Base-by-base conservation (phyloP, 2,888 invertebrate genomes). In the Cheilosia variabilis region DNA sequence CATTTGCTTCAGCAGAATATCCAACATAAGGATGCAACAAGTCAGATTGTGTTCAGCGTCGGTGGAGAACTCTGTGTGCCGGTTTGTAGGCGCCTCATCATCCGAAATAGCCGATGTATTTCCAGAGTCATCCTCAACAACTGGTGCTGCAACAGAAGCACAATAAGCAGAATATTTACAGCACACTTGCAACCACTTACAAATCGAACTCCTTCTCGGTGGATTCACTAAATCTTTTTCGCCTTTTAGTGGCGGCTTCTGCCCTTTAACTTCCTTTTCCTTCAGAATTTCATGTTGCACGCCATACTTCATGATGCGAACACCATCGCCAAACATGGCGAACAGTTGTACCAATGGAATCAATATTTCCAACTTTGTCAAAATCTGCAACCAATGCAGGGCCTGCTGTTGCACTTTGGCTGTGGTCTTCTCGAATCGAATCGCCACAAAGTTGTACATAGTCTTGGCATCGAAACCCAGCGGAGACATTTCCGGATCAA, bases 401-500 rank as follows among this genome's bases (percentile, higher is more conserved):
- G 97, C 97, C 89, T 98, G 97, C 89, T 97, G 95, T 90, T 98
- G 97, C 0, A 96, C 96, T 90, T 96, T 96, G 0, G 97, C 95
- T 1, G 95, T 95, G 1, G 97, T 96, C 90, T 94, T 95, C 90
- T 94, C 95, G 90, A 99, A 98, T 66, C 98, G 94, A 71, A 96
- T 95, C 0, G 96, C 95, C 45, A 99, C 96, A 92, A 99, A 99
- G 90, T 97, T 96, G 92, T 98, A 99, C 94, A 99, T 96, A 89
- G 97, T 96, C 88, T 96, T 95, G n/a, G 97, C 96, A 90, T 98
- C 97, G 90, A 99, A 97, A 2, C 98, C 98, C 47, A 98, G 93
- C 63, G 99, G 98, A 86, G 97, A 97, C 94, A 98, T 97, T 90
- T 99, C 98, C 0, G 98, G 96, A 93, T 99, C 99, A 90, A 99